A percentile compares a stretch with the other conserved stretches of the same genome.
Evolutionary conservation across 2,113 vertebrate species (phyloP).

Genomic region (Hippocampus guttulatus): DNA sequence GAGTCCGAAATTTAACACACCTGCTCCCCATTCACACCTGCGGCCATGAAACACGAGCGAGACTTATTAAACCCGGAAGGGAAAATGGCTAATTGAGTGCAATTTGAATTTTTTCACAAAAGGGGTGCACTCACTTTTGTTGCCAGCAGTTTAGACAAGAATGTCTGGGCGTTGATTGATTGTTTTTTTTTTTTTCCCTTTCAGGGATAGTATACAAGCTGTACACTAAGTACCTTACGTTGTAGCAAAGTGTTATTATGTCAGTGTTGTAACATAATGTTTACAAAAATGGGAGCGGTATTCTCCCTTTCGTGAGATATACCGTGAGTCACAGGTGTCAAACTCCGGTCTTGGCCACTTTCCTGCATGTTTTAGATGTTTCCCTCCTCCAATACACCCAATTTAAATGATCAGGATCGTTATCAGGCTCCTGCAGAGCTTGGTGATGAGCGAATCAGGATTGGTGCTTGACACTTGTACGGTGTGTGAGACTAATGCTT

Average conservation of each 20-base stretch:
- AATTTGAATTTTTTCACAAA: not conserved
- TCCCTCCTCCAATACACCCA: too few relatives aligned
- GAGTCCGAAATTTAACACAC: not conserved
- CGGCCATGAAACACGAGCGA: not conserved
- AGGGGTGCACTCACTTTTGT: not conserved
- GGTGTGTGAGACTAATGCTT: not conserved
- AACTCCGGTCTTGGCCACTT: too few relatives aligned
- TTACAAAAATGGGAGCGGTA: too few relatives aligned
- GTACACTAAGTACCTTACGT: not conserved
- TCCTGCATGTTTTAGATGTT: too few relatives aligned
- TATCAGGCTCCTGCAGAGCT: too few relatives aligned
- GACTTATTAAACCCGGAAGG: not conserved
- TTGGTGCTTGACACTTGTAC: too few relatives aligned
- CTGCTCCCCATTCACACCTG: not conserved
- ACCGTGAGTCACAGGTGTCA: too few relatives aligned
- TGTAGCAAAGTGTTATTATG: too few relatives aligned
- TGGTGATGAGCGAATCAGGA: too few relatives aligned
- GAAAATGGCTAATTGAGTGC: not conserved
- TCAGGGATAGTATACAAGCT: not conserved
- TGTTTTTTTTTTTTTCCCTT: not conserved
- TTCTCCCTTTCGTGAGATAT: too few relatives aligned
- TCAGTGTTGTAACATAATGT: too few relatives aligned
- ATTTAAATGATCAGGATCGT: too few relatives aligned
- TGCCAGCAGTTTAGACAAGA: not conserved
- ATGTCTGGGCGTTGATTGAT: not conserved